Percentiles rank a stretch among this genome's conserved stretches.
These are phyloP conservation scores for Embidobia sp. DNA, from an alignment of 2,888 invertebrate species.

Conservation along the genomic window DNA sequence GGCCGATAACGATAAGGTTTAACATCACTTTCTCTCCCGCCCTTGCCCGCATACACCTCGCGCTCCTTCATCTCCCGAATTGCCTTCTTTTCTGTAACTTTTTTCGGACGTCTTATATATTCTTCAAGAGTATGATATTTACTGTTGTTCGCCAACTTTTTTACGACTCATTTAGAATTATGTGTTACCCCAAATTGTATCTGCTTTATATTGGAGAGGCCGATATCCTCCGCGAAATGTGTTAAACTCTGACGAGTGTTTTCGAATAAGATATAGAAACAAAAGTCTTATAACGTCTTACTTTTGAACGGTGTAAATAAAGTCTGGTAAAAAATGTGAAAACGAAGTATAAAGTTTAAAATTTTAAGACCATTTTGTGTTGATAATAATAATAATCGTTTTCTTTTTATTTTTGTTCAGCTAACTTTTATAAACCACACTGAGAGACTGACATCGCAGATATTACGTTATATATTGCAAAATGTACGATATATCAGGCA, in stretches of 20 bases:
- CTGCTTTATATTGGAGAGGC: conserved; percentile 3
- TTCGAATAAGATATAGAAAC: too few species aligned
- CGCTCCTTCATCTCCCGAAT: background rate
- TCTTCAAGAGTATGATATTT: conserved; percentile 34
- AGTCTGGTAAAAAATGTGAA: too few species aligned
- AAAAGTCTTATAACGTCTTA: too few species aligned
- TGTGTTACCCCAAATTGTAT: conserved; percentile 29
- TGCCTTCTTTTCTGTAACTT: background rate
- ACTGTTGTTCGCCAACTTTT: conserved; percentile 43
- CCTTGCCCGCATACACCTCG: background rate
- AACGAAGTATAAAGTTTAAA: too few species aligned
- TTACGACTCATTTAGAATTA: conserved; percentile 46
- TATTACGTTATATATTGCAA: too few species aligned
- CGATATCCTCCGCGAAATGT: conserved; percentile 6
- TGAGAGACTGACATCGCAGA: too few species aligned
- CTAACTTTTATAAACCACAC: too few species aligned
- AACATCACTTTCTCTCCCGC: conserved; percentile 5
- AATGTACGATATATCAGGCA: too few species aligned
- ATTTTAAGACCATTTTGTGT: too few species aligned
- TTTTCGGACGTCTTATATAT: conserved; percentile 24
- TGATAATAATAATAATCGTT: too few species aligned
- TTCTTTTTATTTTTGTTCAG: too few species aligned
- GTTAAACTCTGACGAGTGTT: conserved; percentile 4
- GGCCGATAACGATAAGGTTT: conserved; percentile 47
- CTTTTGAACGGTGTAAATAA: too few species aligned